Percentiles rank a stretch among this genome's conserved stretches.
phyloP scores from a whole-genome alignment of 2,113 vertebrate genomes.

The Polypterus bichir region DNA sequence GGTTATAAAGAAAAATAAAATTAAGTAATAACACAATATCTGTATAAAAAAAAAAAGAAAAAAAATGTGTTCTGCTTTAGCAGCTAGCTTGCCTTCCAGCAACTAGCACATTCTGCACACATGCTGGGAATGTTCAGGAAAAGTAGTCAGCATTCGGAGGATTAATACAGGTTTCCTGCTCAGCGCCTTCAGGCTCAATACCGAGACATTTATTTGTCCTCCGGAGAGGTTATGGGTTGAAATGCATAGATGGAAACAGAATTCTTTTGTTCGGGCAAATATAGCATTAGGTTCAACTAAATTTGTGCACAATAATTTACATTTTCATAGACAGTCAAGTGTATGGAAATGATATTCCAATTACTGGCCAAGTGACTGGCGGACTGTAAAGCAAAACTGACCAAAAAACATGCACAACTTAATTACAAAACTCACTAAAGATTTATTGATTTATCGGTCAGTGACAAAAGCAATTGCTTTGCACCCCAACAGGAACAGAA shows the following conservation, averaged over 20 bases:
- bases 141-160: slow-evolving; percentile 60
- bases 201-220: slow-evolving; percentile 59
- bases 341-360: too few relatives aligned
- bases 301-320: too few relatives aligned
- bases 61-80: slow-evolving; percentile 37
- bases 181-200: slow-evolving; percentile 41
- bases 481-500: slow-evolving; percentile 59
- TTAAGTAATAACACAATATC: slow-evolving; percentile 11
- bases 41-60: not conserved
- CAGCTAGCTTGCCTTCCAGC: slow-evolving; percentile 59
- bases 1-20: not conserved
- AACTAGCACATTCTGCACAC: slow-evolving; percentile 65
- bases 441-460: slow-evolving; percentile 98
- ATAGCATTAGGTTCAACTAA: not conserved
- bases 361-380: slow-evolving; percentile 27
- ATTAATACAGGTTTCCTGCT: slow-evolving; percentile 56
- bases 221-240: slow-evolving; percentile 59
- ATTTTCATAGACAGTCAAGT: too few relatives aligned
- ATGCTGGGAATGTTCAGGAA: slow-evolving; percentile 51
- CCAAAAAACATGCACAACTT: slow-evolving; percentile 78
- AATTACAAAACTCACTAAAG: slow-evolving; percentile 87
- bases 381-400: slow-evolving; percentile 50
- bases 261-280: slow-evolving; percentile 41
- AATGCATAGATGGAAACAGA: slow-evolving; percentile 53
- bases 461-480: slow-evolving; percentile 57